phyloP scores from a whole-genome alignment of 2,113 vertebrate species.

The Grus americana region DNA sequence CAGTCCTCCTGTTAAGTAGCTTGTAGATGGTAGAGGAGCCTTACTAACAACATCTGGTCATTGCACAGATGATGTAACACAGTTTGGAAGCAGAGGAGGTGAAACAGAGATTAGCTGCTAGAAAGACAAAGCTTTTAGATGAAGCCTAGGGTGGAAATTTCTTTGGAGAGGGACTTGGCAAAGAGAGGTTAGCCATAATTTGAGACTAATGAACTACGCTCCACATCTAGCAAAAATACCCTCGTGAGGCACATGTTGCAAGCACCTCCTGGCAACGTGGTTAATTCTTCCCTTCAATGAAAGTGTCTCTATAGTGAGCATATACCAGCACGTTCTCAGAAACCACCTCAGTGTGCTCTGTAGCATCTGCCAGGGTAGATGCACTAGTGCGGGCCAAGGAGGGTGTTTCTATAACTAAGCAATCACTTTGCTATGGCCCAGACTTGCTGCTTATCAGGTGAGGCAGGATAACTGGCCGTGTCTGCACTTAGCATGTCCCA shows the following conservation, averaged over 20 bases:
- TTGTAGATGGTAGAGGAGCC: neutral
- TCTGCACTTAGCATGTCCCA: neutral
- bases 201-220: neutral
- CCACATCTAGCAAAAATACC: neutral
- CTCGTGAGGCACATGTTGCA: neutral
- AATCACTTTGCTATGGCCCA: fast-evolving
- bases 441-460: neutral
- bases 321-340: neutral
- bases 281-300: neutral
- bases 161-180: neutral
- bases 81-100: neutral
- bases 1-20: neutral
- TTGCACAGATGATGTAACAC: neutral
- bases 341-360: neutral
- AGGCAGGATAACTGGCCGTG: neutral
- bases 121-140: neutral
- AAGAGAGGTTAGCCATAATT: neutral
- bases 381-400: neutral
- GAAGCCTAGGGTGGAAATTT: neutral
- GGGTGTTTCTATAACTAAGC: neutral
- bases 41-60: neutral
- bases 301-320: neutral
- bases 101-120: neutral
- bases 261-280: neutral
- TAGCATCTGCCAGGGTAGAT: neutral